Percentiles rank a stretch among this genome's conserved stretches.
Conservation (phyloP, 2,113 vertebrate genomes). For the Rhinoptilus africanus region DNA sequence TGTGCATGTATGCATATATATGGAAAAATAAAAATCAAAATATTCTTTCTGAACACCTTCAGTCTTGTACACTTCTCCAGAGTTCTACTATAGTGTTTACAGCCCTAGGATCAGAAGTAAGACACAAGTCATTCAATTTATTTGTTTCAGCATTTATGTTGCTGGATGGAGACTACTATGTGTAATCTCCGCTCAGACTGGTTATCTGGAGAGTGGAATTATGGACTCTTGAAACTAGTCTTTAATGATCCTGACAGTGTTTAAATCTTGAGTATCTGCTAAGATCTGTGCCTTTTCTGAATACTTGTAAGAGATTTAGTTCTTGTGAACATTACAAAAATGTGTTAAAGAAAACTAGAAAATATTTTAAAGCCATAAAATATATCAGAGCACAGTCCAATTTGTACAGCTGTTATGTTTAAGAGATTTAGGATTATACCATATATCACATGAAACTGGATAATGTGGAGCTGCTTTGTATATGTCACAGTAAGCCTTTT, state of each 20-base stretch:
- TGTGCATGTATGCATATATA: neutral
- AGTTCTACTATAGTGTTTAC: neutral
- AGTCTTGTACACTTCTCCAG: neutral
- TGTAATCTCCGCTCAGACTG: neutral
- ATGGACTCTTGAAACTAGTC: neutral
- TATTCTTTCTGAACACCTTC: neutral
- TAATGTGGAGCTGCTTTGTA: conserved; percentile 1
- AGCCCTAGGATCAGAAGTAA: neutral
- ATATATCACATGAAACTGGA: neutral
- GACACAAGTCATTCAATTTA: neutral
- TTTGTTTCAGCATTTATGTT: neutral
- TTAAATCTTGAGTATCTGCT: neutral
- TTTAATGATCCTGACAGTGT: neutral
- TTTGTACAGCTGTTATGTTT: neutral
- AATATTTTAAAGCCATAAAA: neutral
- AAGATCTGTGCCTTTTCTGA: neutral
- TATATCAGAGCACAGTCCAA: neutral
- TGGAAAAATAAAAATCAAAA: neutral
- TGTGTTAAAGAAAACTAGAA: neutral
- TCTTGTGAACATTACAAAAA: neutral
- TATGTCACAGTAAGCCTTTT: neutral
- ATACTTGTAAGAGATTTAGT: neutral
- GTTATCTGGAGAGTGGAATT: neutral
- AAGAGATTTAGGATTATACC: neutral
- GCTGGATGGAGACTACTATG: neutral